Evolutionary conservation across 2,113 vertebrate genomes (phyloP).

Genomic region (Pampusana beccarii): DNA sequence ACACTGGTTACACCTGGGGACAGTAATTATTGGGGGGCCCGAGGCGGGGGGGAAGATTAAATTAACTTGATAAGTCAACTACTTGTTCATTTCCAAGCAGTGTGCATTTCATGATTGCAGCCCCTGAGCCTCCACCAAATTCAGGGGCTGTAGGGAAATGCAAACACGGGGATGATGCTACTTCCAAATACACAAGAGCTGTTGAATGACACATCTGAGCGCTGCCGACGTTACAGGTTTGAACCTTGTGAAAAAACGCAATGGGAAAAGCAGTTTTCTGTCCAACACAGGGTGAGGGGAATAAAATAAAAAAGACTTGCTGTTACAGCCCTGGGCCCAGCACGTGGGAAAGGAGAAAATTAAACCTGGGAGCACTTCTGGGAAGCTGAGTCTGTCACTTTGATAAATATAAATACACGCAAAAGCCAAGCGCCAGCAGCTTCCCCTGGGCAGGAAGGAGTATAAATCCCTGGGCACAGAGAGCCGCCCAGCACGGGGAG

Average conservation of each 20-base stretch:
- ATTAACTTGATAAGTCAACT: rapidly evolving
- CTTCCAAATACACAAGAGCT: background rate
- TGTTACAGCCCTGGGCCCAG: background rate
- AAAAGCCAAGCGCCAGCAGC: background rate
- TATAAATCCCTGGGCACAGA: background rate
- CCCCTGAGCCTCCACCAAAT: background rate
- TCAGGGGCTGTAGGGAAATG: background rate
- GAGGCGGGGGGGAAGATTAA: background rate
- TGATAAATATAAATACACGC: background rate
- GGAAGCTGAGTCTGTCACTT: background rate
- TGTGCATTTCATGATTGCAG: rapidly evolving
- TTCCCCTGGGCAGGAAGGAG: background rate
- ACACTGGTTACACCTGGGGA: background rate
- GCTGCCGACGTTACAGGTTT: rapidly evolving
- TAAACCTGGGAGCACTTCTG: background rate
- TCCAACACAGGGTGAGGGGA: background rate
- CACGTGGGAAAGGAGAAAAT: background rate
- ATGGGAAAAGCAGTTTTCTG: background rate
- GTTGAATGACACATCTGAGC: background rate
- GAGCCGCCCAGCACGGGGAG: background rate
- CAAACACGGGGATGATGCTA: background rate
- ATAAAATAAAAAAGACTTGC: too few species aligned
- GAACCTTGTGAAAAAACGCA: background rate
- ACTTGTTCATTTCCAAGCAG: background rate
- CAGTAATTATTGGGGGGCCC: background rate